These are phyloP conservation scores for Eriocheir sinensis DNA, from an alignment of 1,140 invertebrate genomes.

Conservation along the genomic window DNA sequence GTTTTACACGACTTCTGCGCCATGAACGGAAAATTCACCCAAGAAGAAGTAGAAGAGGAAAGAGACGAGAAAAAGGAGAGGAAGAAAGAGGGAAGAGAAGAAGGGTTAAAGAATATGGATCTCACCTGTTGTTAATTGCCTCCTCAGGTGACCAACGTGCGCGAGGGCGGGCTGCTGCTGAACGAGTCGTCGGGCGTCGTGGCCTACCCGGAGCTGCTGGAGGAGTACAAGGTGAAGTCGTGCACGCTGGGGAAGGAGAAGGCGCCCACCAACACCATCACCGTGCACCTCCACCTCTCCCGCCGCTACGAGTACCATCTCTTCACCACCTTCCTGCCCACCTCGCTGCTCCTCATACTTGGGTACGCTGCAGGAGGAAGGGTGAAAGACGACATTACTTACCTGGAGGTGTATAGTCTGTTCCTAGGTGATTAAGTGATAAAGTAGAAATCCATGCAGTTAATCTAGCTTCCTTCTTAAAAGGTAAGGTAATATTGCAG, in stretches of 20 bases:
- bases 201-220: neutral
- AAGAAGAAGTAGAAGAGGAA: too few relatives aligned
- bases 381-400: neutral
- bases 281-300: conserved; percentile 9
- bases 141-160: conserved; percentile 51
- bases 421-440: too few relatives aligned
- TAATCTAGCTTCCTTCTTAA: too few relatives aligned
- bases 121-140: neutral
- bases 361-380: neutral
- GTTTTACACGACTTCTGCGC: too few relatives aligned
- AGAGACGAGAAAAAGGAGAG: too few relatives aligned
- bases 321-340: conserved; percentile 60
- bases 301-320: conserved; percentile 62
- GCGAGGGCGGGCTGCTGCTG: neutral
- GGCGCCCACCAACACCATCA: conserved; percentile 6
- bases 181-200: neutral
- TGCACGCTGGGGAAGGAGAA: conserved; percentile 29
- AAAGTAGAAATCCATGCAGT: too few relatives aligned
- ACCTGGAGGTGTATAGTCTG: too few relatives aligned
- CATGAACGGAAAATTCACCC: too few relatives aligned
- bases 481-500: too few relatives aligned
- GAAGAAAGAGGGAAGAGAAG: too few relatives aligned
- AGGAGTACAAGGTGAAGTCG: conserved; percentile 41
- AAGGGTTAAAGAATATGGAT: neutral
- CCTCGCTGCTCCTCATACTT: conserved; percentile 41